These are phyloP conservation scores for Eulemur macaco DNA, from an alignment of 2,113 vertebrate species.

Conservation along the genomic window DNA sequence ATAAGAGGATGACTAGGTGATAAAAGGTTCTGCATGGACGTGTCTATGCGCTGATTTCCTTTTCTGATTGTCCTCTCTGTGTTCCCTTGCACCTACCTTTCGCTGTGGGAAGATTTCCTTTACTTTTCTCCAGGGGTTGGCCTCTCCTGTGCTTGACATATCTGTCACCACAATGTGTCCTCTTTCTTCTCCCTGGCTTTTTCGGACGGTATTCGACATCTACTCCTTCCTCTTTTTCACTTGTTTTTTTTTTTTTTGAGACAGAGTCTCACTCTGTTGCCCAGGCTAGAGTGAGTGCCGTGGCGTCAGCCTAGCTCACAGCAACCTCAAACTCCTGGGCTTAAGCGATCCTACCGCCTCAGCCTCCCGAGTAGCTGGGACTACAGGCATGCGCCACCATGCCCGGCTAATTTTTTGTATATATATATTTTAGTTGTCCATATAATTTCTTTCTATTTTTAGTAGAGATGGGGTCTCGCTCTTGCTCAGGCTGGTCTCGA, in stretches of 20 bases:
- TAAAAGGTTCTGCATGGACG: fast-evolving
- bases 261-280: no score
- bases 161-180: neutral
- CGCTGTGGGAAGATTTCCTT: neutral
- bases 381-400: no score
- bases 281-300: no score
- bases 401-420: no score
- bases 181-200: neutral
- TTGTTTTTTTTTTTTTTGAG: neutral
- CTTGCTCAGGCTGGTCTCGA: no score
- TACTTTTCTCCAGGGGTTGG: neutral
- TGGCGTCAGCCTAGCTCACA: no score
- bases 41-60: neutral
- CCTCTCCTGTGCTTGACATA: neutral
- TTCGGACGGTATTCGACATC: neutral
- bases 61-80: neutral
- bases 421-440: no score
- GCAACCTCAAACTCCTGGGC: no score
- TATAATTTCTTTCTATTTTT: no score
- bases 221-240: neutral
- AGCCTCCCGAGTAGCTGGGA: no score
- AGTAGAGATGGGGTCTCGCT: no score
- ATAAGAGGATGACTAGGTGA: neutral
- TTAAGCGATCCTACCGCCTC: no score
- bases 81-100: neutral